These are phyloP conservation scores for Myopa testacea DNA, from an alignment of 2,888 invertebrate genomes.

Conservation along the genomic window DNA sequence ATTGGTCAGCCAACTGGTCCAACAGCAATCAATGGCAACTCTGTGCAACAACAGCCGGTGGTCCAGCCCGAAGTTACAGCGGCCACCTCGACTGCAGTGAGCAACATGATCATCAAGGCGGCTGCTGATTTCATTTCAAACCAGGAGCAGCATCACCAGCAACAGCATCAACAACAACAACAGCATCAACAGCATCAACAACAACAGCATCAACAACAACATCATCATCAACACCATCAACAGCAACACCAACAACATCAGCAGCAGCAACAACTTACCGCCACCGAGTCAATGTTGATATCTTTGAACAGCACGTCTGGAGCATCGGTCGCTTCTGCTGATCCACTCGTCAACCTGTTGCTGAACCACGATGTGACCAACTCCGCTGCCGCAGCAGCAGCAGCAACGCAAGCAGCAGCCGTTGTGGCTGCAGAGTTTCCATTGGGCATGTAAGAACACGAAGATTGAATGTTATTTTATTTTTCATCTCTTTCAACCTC, in stretches of 20 bases:
- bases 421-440: conserved; percentile 50
- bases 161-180: conserved; percentile 68
- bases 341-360: conserved; percentile 62
- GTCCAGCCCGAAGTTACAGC: conserved; percentile 63
- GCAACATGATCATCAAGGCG: conserved; percentile 80
- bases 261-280: conserved; percentile 44
- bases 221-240: conserved; percentile 68
- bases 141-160: conserved; percentile 72
- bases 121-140: conserved; percentile 79
- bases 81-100: conserved; percentile 69
- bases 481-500: conserved; percentile 19
- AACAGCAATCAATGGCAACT: conserved; percentile 43
- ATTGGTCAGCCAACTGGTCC: conserved; percentile 61
- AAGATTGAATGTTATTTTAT: conserved; percentile 1
- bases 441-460: conserved; percentile 52
- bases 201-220: conserved; percentile 68
- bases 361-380: conserved; percentile 57
- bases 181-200: conserved; percentile 67
- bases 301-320: conserved; percentile 50
- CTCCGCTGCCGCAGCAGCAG: conserved; percentile 50
- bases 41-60: conserved; percentile 48
- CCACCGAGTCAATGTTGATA: conserved; percentile 50
- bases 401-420: conserved; percentile 39
- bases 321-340: conserved; percentile 45
- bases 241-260: conserved; percentile 56